Evolutionary conservation across 2,888 invertebrate species (phyloP).

Genomic region (Chouioia cunea): DNA sequence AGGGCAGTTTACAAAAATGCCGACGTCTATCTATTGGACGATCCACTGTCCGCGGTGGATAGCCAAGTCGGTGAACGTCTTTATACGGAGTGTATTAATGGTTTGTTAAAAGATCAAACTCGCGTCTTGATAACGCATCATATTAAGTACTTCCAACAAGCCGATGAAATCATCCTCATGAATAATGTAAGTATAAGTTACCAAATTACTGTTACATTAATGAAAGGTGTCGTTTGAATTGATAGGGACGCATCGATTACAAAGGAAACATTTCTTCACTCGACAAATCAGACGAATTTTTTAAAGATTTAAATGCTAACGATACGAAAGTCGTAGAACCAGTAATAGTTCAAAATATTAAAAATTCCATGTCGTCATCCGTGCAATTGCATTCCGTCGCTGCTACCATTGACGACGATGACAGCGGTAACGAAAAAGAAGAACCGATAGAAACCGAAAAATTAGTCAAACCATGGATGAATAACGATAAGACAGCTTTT

Average conservation of each 20-base stretch:
- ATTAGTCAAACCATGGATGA: constrained; percentile 63
- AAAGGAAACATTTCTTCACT: constrained; percentile 73
- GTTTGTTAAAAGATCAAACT: constrained; percentile 76
- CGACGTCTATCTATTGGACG: constrained; percentile 83
- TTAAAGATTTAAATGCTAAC: constrained; percentile 61
- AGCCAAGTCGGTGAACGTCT: constrained; percentile 80
- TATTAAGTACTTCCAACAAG: constrained; percentile 80
- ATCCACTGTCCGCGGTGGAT: constrained; percentile 85
- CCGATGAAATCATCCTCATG: constrained; percentile 76
- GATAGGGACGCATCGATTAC: constrained; percentile 74
- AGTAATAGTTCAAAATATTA: not conserved
- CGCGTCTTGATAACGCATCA: constrained; percentile 88
- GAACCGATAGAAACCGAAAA: constrained; percentile 76
- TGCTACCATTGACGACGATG: constrained; percentile 43
- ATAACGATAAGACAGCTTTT: no score
- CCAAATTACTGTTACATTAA: constrained; percentile 53
- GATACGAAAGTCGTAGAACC: constrained; percentile 14
- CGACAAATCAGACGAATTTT: constrained; percentile 70
- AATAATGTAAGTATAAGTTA: constrained; percentile 72
- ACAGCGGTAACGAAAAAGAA: constrained; percentile 58
- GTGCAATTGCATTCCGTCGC: constrained; percentile 48
- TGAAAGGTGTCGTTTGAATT: not conserved
- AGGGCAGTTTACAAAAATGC: constrained; percentile 83
- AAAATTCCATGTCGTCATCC: not conserved
- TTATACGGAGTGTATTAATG: constrained; percentile 79